Conservation (phyloP, 1,140 invertebrate genomes). For the Hyles vespertilio region DNA sequence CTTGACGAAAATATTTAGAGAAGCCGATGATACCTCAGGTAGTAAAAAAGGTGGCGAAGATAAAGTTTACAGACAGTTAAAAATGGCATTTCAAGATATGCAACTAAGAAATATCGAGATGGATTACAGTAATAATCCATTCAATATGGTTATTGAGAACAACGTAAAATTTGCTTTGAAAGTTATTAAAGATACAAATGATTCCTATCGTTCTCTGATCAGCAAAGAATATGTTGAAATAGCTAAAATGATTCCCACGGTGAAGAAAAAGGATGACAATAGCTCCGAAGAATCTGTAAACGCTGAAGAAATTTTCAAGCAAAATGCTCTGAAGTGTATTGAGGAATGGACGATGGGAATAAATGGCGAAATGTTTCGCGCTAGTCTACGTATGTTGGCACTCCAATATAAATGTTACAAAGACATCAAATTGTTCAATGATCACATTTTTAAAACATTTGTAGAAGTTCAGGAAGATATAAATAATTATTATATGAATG, state of each 20-base stretch:
- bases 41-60: constrained; percentile 55
- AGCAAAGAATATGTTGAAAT: constrained; percentile 56
- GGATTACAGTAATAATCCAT: constrained; percentile 64
- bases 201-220: constrained; percentile 50
- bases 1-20: constrained; percentile 49
- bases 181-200: constrained; percentile 57
- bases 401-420: constrained; percentile 50
- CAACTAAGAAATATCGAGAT: constrained; percentile 57
- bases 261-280: constrained; percentile 52
- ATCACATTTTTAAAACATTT: constrained; percentile 60
- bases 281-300: constrained; percentile 42
- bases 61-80: constrained; percentile 54
- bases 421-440: constrained; percentile 69
- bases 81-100: constrained; percentile 46
- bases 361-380: constrained; percentile 73
- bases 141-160: constrained; percentile 56
- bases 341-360: constrained; percentile 76
- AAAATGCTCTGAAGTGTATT: constrained; percentile 59
- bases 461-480: constrained; percentile 64
- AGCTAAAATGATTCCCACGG: constrained; percentile 41
- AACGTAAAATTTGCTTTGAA: constrained; percentile 62
- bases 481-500: constrained; percentile 72
- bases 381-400: constrained; percentile 61
- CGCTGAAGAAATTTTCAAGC: constrained; percentile 49
- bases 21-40: constrained; percentile 46